Conservation (phyloP, 2,797 vertebrate genomes). For the Coluber constrictor region DNA sequence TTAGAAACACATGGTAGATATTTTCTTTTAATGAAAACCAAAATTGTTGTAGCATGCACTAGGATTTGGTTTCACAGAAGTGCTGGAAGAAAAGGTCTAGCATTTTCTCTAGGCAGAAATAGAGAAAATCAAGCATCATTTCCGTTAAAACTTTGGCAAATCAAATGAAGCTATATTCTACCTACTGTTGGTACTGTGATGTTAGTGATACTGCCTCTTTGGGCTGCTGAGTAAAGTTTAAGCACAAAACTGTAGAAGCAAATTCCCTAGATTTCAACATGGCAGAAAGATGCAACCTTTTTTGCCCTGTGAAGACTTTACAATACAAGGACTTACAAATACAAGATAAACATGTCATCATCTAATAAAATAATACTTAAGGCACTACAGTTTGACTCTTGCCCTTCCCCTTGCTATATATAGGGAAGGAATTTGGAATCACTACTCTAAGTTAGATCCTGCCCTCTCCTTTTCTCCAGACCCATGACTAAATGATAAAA, state of each 20-base stretch:
- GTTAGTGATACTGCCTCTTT: slow-evolving; percentile 47
- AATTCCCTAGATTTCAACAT: not conserved
- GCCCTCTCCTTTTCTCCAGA: not conserved
- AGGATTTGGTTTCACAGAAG: slow-evolving; percentile 51
- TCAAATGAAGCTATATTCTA: slow-evolving; percentile 54
- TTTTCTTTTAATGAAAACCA: slow-evolving; percentile 54
- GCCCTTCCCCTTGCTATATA: not conserved
- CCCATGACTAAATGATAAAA: not conserved
- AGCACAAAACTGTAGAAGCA: not conserved
- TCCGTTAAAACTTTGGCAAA: slow-evolving; percentile 60
- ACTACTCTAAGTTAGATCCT: not conserved
- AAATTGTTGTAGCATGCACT: slow-evolving; percentile 34
- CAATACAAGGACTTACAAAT: not conserved
- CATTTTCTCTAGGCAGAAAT: slow-evolving; percentile 60
- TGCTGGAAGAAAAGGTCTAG: slow-evolving; percentile 54
- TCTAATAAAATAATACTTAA: not conserved
- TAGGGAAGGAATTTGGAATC: not conserved
- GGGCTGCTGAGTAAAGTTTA: not conserved
- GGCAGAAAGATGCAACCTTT: not conserved
- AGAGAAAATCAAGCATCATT: slow-evolving; percentile 56
- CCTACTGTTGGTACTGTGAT: slow-evolving; percentile 49
- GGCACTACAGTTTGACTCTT: slow-evolving; percentile 51
- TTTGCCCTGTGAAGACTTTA: not conserved
- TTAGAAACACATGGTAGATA: slow-evolving; percentile 63
- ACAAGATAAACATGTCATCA: not conserved